These are phyloP conservation scores for Hedychridium roseum DNA, from an alignment of 2,888 invertebrate genomes.

Conservation along the genomic window DNA sequence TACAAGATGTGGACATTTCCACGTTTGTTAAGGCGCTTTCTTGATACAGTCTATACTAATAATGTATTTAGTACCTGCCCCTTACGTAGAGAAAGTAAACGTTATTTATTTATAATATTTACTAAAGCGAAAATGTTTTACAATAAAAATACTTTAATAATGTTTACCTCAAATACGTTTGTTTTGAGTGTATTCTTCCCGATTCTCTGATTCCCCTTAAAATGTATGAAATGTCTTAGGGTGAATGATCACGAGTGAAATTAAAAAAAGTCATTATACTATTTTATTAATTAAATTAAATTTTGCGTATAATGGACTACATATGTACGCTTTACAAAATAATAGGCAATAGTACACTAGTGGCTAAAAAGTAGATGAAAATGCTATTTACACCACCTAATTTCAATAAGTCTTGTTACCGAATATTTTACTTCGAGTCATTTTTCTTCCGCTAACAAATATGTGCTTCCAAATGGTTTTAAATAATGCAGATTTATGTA, in stretches of 20 bases:
- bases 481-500: conserved; percentile 26
- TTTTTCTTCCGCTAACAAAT: conserved; percentile 16
- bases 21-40: background rate
- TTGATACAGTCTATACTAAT: too few species aligned
- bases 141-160: conserved; percentile 25
- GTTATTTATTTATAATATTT: conserved; percentile 30
- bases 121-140: conserved; percentile 22
- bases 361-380: conserved; percentile 43
- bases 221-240: too few species aligned
- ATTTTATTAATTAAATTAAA: conserved; percentile 47
- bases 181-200: too few species aligned
- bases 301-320: conserved; percentile 36
- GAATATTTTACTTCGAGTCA: conserved; percentile 13
- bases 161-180: too few species aligned
- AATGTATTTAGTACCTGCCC: too few species aligned
- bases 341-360: conserved; percentile 35
- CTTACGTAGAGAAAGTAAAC: conserved; percentile 10
- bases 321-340: conserved; percentile 41
- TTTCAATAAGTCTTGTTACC: conserved; percentile 25
- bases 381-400: conserved; percentile 43
- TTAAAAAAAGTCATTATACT: conserved; percentile 22
- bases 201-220: too few species aligned
- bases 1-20: background rate
- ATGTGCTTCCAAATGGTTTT: conserved; percentile 12
- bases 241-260: background rate